Conservation (phyloP, 2,888 invertebrate species). For the Hoplodrina blanda region DNA sequence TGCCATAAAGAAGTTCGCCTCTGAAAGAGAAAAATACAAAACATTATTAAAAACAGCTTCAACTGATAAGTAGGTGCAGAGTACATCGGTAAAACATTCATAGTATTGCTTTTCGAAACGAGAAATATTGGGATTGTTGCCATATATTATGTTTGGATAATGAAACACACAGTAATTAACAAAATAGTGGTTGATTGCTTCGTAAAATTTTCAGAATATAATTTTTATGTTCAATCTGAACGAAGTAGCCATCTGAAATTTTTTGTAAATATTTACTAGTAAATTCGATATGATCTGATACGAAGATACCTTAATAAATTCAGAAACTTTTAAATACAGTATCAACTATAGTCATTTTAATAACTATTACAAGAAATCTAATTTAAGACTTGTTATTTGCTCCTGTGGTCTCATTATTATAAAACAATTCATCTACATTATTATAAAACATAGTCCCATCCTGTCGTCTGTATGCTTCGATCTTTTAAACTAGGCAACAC, state of each 20-base stretch:
- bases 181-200: conserved; percentile 20
- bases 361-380: no score
- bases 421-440: no score
- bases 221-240: conserved; percentile 6
- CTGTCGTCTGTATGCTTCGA: no score
- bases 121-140: background rate
- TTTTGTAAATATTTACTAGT: conserved; percentile 6
- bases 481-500: no score
- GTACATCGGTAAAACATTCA: background rate
- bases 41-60: conserved; percentile 7
- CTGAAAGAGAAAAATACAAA: conserved; percentile 73
- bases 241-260: conserved; percentile 15
- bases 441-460: no score
- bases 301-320: background rate
- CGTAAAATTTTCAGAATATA: conserved; percentile 11
- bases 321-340: no score
- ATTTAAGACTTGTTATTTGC: no score
- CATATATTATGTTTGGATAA: conserved; percentile 6
- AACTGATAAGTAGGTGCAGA: conserved; percentile 11
- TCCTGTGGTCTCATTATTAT: no score
- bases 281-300: background rate
- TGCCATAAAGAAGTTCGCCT: conserved; percentile 73
- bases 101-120: conserved; percentile 4
- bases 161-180: conserved; percentile 28
- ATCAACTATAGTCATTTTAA: no score